phyloP scores from a whole-genome alignment of 2,113 vertebrate genomes.

The Halcyon senegalensis region DNA sequence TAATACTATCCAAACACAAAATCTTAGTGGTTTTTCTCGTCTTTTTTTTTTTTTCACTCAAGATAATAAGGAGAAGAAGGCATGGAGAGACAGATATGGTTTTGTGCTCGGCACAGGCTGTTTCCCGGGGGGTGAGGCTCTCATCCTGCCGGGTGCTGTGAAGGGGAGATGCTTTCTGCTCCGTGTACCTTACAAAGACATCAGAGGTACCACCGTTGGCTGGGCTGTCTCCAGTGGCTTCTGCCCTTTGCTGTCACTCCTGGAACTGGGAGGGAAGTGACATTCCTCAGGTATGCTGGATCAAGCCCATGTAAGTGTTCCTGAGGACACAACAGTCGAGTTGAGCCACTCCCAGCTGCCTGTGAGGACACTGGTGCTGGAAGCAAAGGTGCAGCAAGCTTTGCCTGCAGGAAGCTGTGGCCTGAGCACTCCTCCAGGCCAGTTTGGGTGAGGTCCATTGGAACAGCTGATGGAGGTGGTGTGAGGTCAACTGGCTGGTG shows the following conservation, averaged over 20 bases:
- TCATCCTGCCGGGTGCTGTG: background rate
- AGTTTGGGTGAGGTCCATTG: background rate
- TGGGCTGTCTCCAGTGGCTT: background rate
- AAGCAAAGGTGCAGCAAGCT: accelerated
- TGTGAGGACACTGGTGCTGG: background rate
- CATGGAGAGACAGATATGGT: background rate
- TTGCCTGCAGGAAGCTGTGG: background rate
- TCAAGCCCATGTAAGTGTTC: accelerated
- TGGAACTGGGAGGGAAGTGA: background rate
- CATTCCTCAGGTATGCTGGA: background rate
- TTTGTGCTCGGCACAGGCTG: accelerated
- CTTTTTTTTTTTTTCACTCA: background rate
- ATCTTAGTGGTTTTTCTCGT: background rate
- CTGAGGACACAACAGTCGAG: accelerated
- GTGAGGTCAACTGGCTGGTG: background rate
- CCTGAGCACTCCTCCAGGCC: background rate
- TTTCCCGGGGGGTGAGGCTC: background rate
- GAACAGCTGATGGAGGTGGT: background rate
- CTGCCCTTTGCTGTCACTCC: background rate
- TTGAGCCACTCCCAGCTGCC: background rate
- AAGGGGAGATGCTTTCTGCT: background rate
- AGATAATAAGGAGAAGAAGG: background rate
- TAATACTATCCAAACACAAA: background rate
- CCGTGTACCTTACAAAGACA: background rate
- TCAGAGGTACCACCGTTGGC: accelerated